phyloP scores from a whole-genome alignment of 2,888 invertebrate genomes.

The Vannuccia rotundouncinata region DNA sequence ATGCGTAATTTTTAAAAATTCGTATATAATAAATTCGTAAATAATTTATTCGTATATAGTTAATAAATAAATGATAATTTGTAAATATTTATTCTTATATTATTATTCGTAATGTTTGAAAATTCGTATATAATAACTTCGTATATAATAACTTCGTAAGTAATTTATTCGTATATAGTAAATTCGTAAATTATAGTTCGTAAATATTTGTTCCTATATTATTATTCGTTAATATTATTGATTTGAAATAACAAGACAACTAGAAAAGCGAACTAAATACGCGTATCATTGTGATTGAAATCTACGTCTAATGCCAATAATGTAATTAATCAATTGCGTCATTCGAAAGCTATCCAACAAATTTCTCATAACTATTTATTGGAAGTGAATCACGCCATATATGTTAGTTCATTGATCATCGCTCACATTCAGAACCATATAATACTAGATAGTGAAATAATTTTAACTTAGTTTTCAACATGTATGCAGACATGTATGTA shows the following conservation, averaged over 20 bases:
- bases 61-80: constrained; percentile 1
- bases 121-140: not conserved
- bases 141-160: not conserved
- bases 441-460: not conserved
- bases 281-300: constrained; percentile 19
- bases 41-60: no score
- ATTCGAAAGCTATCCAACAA: not conserved
- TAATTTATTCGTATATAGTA: not conserved
- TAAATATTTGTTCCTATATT: constrained; percentile 15
- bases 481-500: not conserved
- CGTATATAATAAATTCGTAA: no score
- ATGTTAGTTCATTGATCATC: not conserved
- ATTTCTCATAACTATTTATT: not conserved
- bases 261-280: constrained; percentile 20
- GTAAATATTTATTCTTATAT: constrained; percentile 23
- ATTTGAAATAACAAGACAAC: constrained; percentile 22
- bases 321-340: not conserved
- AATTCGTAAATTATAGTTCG: constrained; percentile 19
- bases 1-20: no score
- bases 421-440: not conserved
- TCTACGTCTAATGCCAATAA: constrained; percentile 24
- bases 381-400: not conserved
- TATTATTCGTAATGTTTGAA: constrained; percentile 18
- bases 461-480: not conserved
- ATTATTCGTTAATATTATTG: constrained; percentile 23